These are phyloP conservation scores for Danio kyathit DNA, from an alignment of 2,797 vertebrate genomes.

Conservation along the genomic window DNA sequence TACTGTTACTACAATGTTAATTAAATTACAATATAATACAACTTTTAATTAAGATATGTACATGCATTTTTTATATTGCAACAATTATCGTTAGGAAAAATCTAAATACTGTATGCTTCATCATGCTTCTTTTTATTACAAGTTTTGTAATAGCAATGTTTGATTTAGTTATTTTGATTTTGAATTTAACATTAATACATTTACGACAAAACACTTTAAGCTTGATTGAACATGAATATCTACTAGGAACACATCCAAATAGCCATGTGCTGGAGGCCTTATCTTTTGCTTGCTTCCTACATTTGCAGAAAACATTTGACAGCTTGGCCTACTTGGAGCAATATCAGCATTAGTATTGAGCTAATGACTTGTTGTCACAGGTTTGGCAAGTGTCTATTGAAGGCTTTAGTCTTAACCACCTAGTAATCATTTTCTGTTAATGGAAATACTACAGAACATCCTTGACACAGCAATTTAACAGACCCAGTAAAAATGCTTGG, in stretches of 20 bases:
- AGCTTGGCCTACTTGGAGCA: conserved; percentile 10
- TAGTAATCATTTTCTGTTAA: conserved; percentile 4
- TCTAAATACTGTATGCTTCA: no score
- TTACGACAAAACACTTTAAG: neutral
- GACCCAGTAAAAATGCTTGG: neutral
- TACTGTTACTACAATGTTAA: no score
- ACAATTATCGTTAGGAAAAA: no score
- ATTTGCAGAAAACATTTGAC: conserved; percentile 4
- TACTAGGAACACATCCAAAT: neutral
- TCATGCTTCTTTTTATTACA: no score
- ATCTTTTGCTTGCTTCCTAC: neutral
- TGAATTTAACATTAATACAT: neutral
- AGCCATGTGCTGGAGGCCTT: neutral
- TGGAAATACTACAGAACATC: neutral
- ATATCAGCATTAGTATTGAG: conserved; percentile 6
- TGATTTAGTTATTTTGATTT: no score
- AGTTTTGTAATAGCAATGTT: no score
- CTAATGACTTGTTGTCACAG: conserved; percentile 33
- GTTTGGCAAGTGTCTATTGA: conserved; percentile 11
- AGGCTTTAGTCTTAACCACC: conserved; percentile 20
- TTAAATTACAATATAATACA: no score
- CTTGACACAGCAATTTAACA: neutral
- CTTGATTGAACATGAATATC: neutral
- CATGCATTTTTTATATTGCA: no score
- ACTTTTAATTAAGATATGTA: no score